phyloP scores from a whole-genome alignment of 1,140 invertebrate genomes.

The Lepidotrigona ventralis region DNA sequence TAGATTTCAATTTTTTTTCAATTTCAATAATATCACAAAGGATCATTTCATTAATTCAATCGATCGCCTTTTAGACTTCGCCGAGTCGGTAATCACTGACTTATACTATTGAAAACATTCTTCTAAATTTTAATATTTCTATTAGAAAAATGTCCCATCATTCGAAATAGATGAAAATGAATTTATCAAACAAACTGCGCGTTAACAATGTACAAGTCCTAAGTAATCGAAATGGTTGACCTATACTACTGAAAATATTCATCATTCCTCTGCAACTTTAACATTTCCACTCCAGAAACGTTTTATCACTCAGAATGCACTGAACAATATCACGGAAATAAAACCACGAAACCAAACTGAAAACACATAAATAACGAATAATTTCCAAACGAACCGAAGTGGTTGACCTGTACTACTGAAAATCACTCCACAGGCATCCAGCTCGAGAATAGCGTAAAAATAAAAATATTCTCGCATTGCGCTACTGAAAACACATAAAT shows the following conservation, averaged over 20 bases:
- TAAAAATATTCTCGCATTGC: neutral
- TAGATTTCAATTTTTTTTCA: too few species aligned
- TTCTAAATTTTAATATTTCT: neutral
- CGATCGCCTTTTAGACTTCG: neutral
- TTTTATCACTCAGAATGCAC: too few species aligned
- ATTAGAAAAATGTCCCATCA: neutral
- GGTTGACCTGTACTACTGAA: slow-evolving; percentile 18
- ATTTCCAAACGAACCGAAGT: neutral
- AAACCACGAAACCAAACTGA: too few species aligned
- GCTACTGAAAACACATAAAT: too few species aligned
- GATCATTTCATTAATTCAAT: too few species aligned
- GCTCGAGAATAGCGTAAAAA: neutral
- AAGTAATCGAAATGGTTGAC: neutral
- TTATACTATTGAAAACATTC: slow-evolving; percentile 4
- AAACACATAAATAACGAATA: neutral
- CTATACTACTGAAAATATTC: neutral
- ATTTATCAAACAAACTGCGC: too few species aligned
- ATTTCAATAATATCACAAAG: too few species aligned
- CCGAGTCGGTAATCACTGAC: neutral
- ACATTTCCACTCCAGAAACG: neutral
- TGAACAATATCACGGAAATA: neutral
- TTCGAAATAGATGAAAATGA: neutral
- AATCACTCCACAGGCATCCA: neutral
- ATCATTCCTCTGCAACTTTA: neutral
- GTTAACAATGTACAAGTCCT: neutral